Percentiles rank a stretch among this genome's conserved stretches.
Evolutionary conservation across 1,140 invertebrate species (phyloP).

Genomic region (Drosophila biarmipes): DNA sequence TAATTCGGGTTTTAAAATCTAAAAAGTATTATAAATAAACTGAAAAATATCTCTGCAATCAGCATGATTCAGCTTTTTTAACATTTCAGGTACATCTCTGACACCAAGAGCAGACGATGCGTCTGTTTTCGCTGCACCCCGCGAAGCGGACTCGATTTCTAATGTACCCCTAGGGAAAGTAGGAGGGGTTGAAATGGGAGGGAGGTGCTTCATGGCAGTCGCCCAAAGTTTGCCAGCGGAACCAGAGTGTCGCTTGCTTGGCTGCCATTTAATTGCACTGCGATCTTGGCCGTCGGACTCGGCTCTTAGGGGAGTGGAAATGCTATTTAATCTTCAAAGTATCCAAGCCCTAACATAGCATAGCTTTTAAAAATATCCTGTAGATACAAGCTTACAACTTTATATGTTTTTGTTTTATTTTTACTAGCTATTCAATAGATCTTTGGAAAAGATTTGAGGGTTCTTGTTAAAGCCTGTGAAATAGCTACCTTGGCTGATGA

Average conservation of each 20-base stretch:
- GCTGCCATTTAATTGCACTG: slow-evolving; percentile 58
- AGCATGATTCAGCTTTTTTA: not conserved
- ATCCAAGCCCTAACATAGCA: not conserved
- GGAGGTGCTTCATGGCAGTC: not conserved
- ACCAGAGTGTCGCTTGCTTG: slow-evolving; percentile 51
- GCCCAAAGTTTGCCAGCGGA: slow-evolving; percentile 35
- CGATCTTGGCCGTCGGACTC: slow-evolving; percentile 12
- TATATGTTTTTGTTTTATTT: not conserved
- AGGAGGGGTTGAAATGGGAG: not conserved
- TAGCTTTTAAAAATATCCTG: not conserved
- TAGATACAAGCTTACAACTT: not conserved
- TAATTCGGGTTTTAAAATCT: no score
- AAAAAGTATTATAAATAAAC: not conserved
- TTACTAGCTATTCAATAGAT: not conserved
- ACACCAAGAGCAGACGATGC: slow-evolving; percentile 43
- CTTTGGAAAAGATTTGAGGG: no score
- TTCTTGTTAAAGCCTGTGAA: not conserved
- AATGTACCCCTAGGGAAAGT: slow-evolving; percentile 11
- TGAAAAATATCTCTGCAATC: not conserved
- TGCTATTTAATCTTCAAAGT: not conserved
- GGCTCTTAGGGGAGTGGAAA: not conserved
- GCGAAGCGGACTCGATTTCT: slow-evolving; percentile 54
- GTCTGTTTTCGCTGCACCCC: slow-evolving; percentile 65
- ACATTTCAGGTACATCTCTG: slow-evolving; percentile 2
- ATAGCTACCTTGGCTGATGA: not conserved